A percentile compares a stretch with the other conserved stretches of the same genome.
Conservation (phyloP, 2,113 vertebrate genomes). For the Ammospiza caudacuta region DNA sequence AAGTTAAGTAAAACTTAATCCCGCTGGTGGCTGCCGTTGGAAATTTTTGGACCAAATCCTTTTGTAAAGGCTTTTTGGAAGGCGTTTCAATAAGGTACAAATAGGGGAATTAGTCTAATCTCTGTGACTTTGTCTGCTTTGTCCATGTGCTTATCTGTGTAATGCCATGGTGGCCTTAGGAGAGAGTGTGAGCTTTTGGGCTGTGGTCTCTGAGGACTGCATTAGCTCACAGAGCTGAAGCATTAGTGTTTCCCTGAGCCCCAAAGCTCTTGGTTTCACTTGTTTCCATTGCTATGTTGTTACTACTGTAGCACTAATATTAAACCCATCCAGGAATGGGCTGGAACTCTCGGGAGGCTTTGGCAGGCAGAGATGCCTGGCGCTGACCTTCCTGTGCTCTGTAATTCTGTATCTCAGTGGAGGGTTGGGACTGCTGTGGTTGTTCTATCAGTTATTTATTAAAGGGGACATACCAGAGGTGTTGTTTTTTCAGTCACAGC, state of each 20-base stretch:
- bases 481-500: background rate
- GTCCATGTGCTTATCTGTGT: background rate
- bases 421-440: background rate
- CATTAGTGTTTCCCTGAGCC: background rate
- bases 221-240: background rate
- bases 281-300: background rate
- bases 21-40: background rate
- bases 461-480: background rate
- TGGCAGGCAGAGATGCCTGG: background rate
- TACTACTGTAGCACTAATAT: background rate
- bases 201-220: background rate
- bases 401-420: background rate
- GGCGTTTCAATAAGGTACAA: background rate
- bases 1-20: constrained; percentile 32
- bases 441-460: constrained; percentile 9
- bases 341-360: background rate
- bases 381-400: background rate
- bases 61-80: constrained; percentile 38
- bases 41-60: constrained; percentile 31
- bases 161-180: background rate
- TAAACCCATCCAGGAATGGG: background rate
- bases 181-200: background rate
- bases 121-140: constrained; percentile 24
- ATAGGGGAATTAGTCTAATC: constrained; percentile 28
- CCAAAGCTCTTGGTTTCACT: background rate